phyloP scores from a whole-genome alignment of 2,888 invertebrate species.

The Noctuana brunneofusca region DNA sequence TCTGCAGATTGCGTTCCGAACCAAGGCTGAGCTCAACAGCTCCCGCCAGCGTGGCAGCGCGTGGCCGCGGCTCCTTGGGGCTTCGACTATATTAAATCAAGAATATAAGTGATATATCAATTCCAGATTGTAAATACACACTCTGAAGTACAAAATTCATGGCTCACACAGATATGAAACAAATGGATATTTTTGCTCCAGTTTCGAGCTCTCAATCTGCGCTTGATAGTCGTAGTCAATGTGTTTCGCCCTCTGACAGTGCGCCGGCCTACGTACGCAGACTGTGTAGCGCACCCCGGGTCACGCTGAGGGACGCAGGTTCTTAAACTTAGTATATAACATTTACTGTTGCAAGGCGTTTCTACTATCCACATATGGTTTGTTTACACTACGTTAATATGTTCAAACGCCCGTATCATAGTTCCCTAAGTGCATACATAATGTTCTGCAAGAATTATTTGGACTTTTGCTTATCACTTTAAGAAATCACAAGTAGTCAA shows the following conservation, averaged over 20 bases:
- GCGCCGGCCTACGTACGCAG: too few species aligned
- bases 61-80: conserved; percentile 25
- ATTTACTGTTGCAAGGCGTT: conserved; percentile 24
- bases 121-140: conserved; percentile 34
- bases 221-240: not conserved
- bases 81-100: conserved; percentile 19
- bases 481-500: conserved; percentile 30
- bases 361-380: conserved; percentile 25
- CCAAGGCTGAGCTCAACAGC: not conserved
- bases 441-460: conserved; percentile 29
- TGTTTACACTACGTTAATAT: not conserved
- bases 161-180: conserved; percentile 10
- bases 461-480: conserved; percentile 33
- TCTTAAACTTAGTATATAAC: not conserved
- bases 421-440: conserved; percentile 22
- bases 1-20: not conserved
- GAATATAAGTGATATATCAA: conserved; percentile 28
- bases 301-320: conserved; percentile 7
- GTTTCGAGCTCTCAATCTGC: not conserved
- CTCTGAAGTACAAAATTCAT: conserved; percentile 20
- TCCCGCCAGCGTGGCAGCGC: too few species aligned
- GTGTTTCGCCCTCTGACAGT: not conserved
- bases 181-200: not conserved
- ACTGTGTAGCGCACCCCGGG: not conserved
- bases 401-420: conserved; percentile 3